A percentile compares a stretch with the other conserved stretches of the same genome.
phyloP scores from a whole-genome alignment of 1,140 invertebrate genomes.

The Panulirus ornatus region DNA sequence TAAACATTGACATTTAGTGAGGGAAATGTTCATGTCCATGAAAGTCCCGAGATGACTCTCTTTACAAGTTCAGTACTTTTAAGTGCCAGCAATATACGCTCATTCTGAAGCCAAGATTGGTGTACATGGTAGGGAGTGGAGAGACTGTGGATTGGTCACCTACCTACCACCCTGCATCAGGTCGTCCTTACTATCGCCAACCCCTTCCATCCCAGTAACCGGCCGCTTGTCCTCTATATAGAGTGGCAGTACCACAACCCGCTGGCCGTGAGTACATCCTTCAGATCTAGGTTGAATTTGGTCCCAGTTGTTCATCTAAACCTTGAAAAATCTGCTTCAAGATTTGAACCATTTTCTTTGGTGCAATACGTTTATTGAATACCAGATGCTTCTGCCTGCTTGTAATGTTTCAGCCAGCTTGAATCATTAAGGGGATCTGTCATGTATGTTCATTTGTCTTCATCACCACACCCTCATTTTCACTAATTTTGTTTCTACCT shows the following conservation, averaged over 20 bases:
- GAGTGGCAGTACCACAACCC: constrained; percentile 10
- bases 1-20: no score
- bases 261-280: neutral
- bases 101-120: no score
- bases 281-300: neutral
- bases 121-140: constrained; percentile 21
- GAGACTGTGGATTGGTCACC: neutral
- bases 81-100: no score
- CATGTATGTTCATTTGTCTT: no score
- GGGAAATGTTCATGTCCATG: no score
- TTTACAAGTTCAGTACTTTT: no score
- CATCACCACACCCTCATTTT: no score
- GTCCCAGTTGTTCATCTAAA: neutral
- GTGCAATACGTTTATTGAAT: neutral
- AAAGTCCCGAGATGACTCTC: no score
- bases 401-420: no score
- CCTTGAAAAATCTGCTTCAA: neutral
- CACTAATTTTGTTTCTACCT: no score
- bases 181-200: constrained; percentile 13
- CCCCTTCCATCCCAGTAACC: neutral
- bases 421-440: no score
- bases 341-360: neutral
- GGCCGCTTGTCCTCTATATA: constrained; percentile 10
- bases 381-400: neutral
- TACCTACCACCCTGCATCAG: neutral